Percentiles rank a stretch among this genome's conserved stretches.
These are phyloP conservation scores for Circaetus cinerascens DNA, from an alignment of 2,113 vertebrate species.

Conservation along the genomic window DNA sequence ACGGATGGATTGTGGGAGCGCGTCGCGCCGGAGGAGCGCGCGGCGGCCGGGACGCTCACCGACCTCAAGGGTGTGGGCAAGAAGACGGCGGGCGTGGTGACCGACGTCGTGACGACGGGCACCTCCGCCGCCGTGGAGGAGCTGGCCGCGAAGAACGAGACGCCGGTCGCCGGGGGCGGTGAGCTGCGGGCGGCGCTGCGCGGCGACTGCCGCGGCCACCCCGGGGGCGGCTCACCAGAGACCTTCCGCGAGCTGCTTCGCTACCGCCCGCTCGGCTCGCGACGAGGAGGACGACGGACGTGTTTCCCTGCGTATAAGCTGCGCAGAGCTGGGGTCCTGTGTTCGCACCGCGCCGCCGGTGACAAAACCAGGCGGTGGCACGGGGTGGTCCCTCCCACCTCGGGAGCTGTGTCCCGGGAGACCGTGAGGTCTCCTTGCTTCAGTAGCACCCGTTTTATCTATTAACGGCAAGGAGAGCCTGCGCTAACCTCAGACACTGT, in stretches of 20 bases:
- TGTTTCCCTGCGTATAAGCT: rapidly evolving
- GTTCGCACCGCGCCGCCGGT: rapidly evolving
- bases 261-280: rapidly evolving
- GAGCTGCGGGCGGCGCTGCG: rapidly evolving
- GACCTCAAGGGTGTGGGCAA: too few species aligned
- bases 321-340: rapidly evolving
- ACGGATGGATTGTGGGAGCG: too few species aligned
- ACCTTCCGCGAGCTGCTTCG: rapidly evolving
- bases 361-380: background rate
- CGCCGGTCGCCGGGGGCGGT: too few species aligned
- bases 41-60: too few species aligned
- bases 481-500: background rate
- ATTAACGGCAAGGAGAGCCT: background rate
- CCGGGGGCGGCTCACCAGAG: rapidly evolving
- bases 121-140: too few species aligned
- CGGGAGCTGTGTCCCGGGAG: background rate
- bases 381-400: rapidly evolving
- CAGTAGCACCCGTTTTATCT: background rate
- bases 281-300: rapidly evolving
- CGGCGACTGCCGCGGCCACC: rapidly evolving
- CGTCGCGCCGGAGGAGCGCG: too few species aligned
- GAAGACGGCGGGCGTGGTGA: too few species aligned
- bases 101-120: too few species aligned
- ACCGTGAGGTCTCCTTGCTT: background rate
- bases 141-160: too few species aligned